Base-by-base conservation (phyloP, 1,140 invertebrate species). In the Eumaeus atala region DNA sequence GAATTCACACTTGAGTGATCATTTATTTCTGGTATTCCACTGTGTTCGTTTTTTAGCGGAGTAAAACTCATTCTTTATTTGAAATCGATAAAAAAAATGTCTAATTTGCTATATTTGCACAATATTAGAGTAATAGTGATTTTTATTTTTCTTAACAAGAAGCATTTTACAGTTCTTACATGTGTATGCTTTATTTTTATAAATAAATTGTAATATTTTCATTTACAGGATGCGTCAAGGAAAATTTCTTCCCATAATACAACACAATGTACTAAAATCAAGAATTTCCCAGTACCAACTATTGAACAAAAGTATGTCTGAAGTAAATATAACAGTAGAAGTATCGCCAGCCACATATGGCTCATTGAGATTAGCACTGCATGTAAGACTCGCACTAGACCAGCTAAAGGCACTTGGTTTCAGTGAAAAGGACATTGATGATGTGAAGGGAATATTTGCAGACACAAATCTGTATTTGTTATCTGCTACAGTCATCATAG, bases 391-490 rank as follows among this genome's bases (percentile, higher is more conserved):
- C 17, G 93, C 96, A 3, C 91, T 98, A 61, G 84, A 91, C 18
- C 91, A 91, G 37, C 89, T 98, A 58, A 84, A 91, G 12, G 66
- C 80, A 34, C 87, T 96, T 28, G 97, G 97, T 14, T 98, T 99
- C 70, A 93, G 93, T 48, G 92, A 94, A 48, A 98, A 98, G 84
- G 97, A 99, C 87, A 89, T 97, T 42, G 97, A 99, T 88, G 97
- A 99, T 89, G 92, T 99, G 0, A 99, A 99, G 87, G 94, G 94
- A 48, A 95, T 99, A 69, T 98, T 99, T 89, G 93, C 94, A 1
- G 97, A 99, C 70, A 98, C 97, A 0, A 99, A 98, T 86, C 88
- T 99, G 9, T 96, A 96, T 81, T 89, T 99, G 48, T 84, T 99
- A n/a, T 93, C 94, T 64, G 90, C 94, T 33, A 99, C 97, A n/a